phyloP scores from a whole-genome alignment of 1,140 invertebrate genomes.

The Drosophila micromelanica region DNA sequence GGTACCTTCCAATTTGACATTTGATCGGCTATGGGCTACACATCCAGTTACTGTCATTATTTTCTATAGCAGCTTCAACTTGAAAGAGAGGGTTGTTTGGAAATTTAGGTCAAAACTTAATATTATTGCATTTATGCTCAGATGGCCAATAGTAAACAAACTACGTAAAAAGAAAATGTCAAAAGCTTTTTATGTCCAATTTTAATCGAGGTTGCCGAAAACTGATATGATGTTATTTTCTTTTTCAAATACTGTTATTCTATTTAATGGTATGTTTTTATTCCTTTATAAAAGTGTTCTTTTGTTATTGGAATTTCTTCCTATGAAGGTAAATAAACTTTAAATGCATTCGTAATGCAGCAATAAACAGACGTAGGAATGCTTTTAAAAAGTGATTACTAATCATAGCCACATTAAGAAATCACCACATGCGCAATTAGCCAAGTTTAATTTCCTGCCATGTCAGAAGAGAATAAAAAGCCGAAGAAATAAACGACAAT shows the following conservation, averaged over 20 bases:
- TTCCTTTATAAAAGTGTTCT: neutral
- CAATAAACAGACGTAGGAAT: conserved; percentile 1
- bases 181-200: too few relatives aligned
- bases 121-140: too few relatives aligned
- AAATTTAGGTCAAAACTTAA: too few relatives aligned
- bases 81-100: too few relatives aligned
- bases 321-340: conserved; percentile 3
- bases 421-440: conserved; percentile 67
- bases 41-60: too few relatives aligned
- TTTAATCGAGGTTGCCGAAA: neutral
- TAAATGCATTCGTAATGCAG: conserved; percentile 11
- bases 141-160: too few relatives aligned
- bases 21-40: too few relatives aligned
- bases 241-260: neutral
- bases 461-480: conserved; percentile 13
- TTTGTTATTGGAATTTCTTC: too few relatives aligned
- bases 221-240: neutral
- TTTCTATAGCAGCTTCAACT: too few relatives aligned
- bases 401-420: conserved; percentile 65
- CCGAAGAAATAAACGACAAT: neutral
- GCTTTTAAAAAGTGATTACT: conserved; percentile 44
- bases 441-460: conserved; percentile 72
- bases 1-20: too few relatives aligned
- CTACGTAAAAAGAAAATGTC: too few relatives aligned
- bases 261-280: too few relatives aligned